Percentiles rank a stretch among this genome's conserved stretches.
These are phyloP conservation scores for Beroe forskalii DNA, from an alignment of 37 sponge, comb jelly and placozoan species.

Conservation along the genomic window DNA sequence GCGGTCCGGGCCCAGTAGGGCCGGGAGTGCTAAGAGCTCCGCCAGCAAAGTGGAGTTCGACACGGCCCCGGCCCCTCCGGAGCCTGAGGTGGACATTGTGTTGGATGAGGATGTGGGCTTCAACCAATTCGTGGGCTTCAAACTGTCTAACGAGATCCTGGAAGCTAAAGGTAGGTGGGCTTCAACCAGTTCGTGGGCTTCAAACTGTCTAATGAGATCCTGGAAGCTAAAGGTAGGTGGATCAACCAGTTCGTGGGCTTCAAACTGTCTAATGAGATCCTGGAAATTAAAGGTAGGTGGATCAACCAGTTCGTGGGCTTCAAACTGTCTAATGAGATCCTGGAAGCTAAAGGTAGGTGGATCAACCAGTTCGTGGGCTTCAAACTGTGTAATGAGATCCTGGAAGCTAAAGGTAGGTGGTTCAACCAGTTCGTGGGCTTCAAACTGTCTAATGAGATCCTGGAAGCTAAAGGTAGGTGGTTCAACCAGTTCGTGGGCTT, in stretches of 20 bases:
- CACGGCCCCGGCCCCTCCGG: not conserved
- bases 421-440: conserved; percentile 6
- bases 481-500: conserved; percentile 31
- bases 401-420: conserved; percentile 24
- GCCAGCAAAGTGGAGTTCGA: conserved; percentile 29
- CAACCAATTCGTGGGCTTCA: conserved; percentile 25
- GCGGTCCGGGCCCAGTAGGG: not conserved
- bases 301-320: conserved; percentile 15
- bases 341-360: conserved; percentile 24
- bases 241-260: conserved; percentile 15
- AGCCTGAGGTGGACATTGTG: conserved; percentile 60
- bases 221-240: conserved; percentile 20
- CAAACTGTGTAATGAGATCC: conserved; percentile 33
- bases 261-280: conserved; percentile 23
- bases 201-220: conserved; percentile 23
- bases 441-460: conserved; percentile 28
- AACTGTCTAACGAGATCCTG: conserved; percentile 45
- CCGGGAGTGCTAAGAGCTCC: conserved; percentile 35
- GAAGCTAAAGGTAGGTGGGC: conserved; percentile 58
- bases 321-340: conserved; percentile 23
- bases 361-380: conserved; percentile 38
- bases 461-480: not conserved
- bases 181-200: conserved; percentile 23
- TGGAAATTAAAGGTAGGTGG: not conserved
- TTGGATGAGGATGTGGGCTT: conserved; percentile 14